A percentile compares a stretch with the other conserved stretches of the same genome.
Evolutionary conservation across 2,888 invertebrate genomes (phyloP).

Genomic region (Drosophila pegasa): DNA sequence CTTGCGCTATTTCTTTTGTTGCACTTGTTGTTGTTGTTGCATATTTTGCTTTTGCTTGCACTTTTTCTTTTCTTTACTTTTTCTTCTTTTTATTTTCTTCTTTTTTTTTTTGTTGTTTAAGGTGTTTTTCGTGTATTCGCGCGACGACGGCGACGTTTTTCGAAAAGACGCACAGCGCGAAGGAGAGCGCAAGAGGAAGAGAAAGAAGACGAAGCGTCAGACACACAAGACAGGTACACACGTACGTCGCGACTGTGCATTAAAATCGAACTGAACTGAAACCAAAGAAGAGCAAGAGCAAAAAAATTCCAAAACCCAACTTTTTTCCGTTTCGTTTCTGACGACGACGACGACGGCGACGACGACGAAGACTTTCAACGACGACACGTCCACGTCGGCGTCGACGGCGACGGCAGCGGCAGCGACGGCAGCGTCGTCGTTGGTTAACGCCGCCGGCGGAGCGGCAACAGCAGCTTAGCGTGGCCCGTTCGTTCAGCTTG

Average conservation of each 20-base stretch:
- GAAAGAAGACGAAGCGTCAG: slow-evolving; percentile 32
- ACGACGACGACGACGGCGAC: slow-evolving; percentile 25
- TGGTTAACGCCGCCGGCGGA: slow-evolving; percentile 80
- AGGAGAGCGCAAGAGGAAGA: slow-evolving; percentile 34
- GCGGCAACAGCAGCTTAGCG: slow-evolving; percentile 80
- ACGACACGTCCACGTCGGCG: slow-evolving; percentile 53
- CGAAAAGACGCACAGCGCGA: slow-evolving; percentile 37
- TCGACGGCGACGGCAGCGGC: slow-evolving; percentile 38
- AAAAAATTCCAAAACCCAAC: slow-evolving; percentile 84
- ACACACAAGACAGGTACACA: slow-evolving; percentile 52
- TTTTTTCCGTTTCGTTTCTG: slow-evolving; percentile 63
- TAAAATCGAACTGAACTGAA: slow-evolving; percentile 83
- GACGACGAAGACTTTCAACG: slow-evolving; percentile 65
- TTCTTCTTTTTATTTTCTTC: slow-evolving; percentile 16
- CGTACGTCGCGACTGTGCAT: slow-evolving; percentile 80
- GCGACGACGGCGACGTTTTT: slow-evolving; percentile 35
- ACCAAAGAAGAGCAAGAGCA: slow-evolving; percentile 84
- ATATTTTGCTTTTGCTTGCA: slow-evolving; percentile 49
- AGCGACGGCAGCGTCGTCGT: slow-evolving; percentile 41
- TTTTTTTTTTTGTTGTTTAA: slow-evolving; percentile 24
- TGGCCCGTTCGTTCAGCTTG: slow-evolving; percentile 81
- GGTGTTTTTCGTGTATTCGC: slow-evolving; percentile 36
- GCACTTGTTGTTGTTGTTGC: slow-evolving; percentile 36
- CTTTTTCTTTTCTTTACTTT: slow-evolving; percentile 36
- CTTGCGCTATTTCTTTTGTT: slow-evolving; percentile 45